These are phyloP conservation scores for Phthorimaea operculella DNA, from an alignment of 1,140 invertebrate genomes.

Conservation along the genomic window DNA sequence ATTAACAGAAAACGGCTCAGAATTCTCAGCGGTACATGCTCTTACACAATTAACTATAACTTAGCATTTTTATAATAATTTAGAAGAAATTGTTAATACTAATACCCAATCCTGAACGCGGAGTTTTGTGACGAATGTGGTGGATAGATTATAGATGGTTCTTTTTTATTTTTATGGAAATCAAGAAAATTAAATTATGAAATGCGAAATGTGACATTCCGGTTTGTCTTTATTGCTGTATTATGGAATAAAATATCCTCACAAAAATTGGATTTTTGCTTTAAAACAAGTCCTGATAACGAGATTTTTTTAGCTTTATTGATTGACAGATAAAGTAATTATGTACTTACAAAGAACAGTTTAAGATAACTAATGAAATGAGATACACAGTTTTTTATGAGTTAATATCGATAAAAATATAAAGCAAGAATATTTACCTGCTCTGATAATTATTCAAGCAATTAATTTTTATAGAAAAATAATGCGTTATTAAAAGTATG, in stretches of 20 bases:
- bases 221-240: conserved; percentile 69
- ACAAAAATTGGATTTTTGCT: conserved; percentile 55
- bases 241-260: conserved; percentile 71
- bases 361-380: no score
- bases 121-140: conserved; percentile 47
- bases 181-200: conserved; percentile 40
- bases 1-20: conserved; percentile 42
- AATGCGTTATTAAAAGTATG: no score
- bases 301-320: background rate
- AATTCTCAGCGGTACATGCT: conserved; percentile 54
- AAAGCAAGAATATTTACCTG: no score
- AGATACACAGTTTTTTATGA: no score
- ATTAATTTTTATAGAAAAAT: no score
- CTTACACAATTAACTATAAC: conserved; percentile 66
- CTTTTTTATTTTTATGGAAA: conserved; percentile 61
- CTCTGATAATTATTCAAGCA: no score
- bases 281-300: conserved; percentile 11
- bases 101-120: conserved; percentile 52
- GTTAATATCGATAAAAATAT: no score
- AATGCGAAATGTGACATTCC: conserved; percentile 68
- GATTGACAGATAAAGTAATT: no score
- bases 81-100: conserved; percentile 63
- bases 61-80: conserved; percentile 67
- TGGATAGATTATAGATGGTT: conserved; percentile 33
- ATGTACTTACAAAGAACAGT: no score